These are phyloP conservation scores for Tragelaphus buxtoni DNA, from an alignment of 2,113 vertebrate species.

Conservation along the genomic window DNA sequence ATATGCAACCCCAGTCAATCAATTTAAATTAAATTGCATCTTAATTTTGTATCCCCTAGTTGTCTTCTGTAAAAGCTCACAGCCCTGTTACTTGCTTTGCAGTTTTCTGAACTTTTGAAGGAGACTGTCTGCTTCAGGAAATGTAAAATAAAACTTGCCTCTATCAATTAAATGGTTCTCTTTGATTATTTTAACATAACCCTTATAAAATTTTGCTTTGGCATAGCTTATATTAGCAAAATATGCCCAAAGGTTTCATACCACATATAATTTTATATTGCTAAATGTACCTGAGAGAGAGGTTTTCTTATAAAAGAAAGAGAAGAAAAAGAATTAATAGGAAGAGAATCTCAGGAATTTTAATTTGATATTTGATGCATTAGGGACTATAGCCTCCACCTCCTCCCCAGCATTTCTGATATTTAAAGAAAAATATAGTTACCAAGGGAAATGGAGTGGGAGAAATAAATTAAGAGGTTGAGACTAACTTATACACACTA, in stretches of 20 bases:
- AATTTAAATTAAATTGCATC: neutral
- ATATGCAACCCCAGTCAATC: neutral
- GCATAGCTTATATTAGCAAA: neutral
- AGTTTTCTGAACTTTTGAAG: neutral
- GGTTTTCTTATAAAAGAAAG: neutral
- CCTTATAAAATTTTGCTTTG: neutral
- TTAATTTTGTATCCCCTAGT: neutral
- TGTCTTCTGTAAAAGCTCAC: neutral
- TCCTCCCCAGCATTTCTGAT: neutral
- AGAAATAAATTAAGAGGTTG: neutral
- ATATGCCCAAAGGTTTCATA: neutral
- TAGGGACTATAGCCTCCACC: neutral
- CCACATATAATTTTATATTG: neutral
- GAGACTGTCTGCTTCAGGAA: neutral
- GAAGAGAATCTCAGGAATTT: neutral
- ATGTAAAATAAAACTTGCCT: neutral
- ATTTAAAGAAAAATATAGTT: neutral
- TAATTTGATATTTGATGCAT: neutral
- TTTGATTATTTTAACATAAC: neutral
- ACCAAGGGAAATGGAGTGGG: neutral
- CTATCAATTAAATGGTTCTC: neutral
- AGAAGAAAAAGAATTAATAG: neutral
- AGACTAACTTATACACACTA: neutral
- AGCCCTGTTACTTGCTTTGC: neutral
- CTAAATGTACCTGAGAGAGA: neutral